phyloP scores from a whole-genome alignment of 2,888 invertebrate species.

The Cotesia congregata region DNA sequence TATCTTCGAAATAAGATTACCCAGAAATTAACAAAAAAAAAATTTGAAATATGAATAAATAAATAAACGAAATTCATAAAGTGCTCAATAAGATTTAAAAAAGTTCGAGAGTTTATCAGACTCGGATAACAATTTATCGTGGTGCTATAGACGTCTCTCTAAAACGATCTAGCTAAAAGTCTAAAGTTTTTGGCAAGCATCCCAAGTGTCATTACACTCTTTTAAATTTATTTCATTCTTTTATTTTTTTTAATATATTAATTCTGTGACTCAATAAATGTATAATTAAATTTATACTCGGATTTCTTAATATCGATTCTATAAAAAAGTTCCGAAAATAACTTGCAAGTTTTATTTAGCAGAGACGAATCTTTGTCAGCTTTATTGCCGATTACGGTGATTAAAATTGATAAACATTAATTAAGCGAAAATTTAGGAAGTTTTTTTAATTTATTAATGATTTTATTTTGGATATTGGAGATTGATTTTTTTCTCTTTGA shows the following conservation, averaged over 20 bases:
- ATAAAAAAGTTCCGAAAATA: not conserved
- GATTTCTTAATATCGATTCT: not conserved
- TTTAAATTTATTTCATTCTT: conserved; percentile 30
- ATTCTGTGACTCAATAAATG: conserved; percentile 14
- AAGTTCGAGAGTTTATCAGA: conserved; percentile 2
- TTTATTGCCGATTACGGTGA: no score
- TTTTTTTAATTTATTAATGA: no score
- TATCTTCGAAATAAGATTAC: not conserved
- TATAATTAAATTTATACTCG: not conserved
- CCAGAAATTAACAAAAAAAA: not conserved
- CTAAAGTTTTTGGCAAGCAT: conserved; percentile 46
- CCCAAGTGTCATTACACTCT: conserved; percentile 56
- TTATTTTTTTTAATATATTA: conserved; percentile 26
- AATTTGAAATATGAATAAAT: not conserved
- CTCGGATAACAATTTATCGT: conserved; percentile 20
- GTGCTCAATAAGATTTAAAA: not conserved
- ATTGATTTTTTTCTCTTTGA: no score
- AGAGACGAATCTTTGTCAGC: not conserved
- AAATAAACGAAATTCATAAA: not conserved
- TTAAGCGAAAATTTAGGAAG: no score
- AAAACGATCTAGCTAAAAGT: conserved; percentile 26
- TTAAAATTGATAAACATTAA: no score
- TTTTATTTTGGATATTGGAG: no score
- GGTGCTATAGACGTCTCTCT: not conserved
- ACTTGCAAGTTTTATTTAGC: not conserved